Evolutionary conservation across 2,888 invertebrate species (phyloP).

Genomic region (Andrena fulva): DNA sequence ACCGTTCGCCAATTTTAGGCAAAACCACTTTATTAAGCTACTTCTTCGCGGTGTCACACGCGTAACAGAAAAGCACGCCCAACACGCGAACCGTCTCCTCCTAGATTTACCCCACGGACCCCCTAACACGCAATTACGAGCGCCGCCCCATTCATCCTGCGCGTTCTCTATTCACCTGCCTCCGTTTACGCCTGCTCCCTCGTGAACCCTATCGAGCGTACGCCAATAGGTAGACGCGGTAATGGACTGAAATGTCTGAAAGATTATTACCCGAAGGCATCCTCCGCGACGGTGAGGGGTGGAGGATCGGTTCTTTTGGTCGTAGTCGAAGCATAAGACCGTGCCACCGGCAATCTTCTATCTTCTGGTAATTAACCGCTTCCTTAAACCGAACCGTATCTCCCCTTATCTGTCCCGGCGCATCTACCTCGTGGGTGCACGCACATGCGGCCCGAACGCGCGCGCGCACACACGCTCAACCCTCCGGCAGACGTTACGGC

Average conservation of each 20-base stretch:
- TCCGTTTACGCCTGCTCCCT: constrained; percentile 12
- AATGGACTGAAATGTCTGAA: constrained; percentile 57
- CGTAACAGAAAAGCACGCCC: no score
- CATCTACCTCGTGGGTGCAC: constrained; percentile 68
- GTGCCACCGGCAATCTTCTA: constrained; percentile 74
- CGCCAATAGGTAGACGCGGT: constrained; percentile 44
- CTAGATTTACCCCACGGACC: no score
- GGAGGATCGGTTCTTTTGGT: constrained; percentile 67
- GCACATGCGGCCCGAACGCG: constrained; percentile 49
- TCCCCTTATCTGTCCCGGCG: constrained; percentile 77
- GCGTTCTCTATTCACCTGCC: background rate
- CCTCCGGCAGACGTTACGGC: constrained; percentile 22
- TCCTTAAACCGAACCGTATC: constrained; percentile 81
- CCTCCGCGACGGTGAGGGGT: constrained; percentile 49
- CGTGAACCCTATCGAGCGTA: constrained; percentile 12
- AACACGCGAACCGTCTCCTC: no score
- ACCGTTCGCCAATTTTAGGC: no score
- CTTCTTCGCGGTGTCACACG: no score
- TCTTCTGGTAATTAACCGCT: constrained; percentile 82
- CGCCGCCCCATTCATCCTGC: background rate
- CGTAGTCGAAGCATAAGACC: constrained; percentile 67
- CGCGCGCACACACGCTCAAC: constrained; percentile 44
- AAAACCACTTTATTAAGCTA: no score
- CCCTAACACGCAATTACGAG: no score
- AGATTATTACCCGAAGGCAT: constrained; percentile 67